Percentiles rank a stretch among this genome's conserved stretches.
Evolutionary conservation across 2,797 vertebrate genomes (phyloP).

Genomic region (Natrix natrix): DNA sequence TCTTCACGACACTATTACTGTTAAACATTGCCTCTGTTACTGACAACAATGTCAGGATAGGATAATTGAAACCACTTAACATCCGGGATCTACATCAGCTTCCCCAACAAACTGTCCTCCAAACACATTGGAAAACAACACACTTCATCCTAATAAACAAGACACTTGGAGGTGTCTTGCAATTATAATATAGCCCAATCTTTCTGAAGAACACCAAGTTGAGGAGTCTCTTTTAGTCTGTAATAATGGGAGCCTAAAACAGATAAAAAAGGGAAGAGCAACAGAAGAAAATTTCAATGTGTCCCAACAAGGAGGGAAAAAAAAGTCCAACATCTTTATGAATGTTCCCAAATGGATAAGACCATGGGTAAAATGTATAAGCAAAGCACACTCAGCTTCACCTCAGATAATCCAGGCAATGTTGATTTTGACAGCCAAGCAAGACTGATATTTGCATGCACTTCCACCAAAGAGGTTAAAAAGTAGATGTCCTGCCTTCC

Average conservation of each 20-base stretch:
- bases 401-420: background rate
- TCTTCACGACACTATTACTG: background rate
- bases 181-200: background rate
- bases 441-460: background rate
- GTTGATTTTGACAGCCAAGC: background rate
- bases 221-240: background rate
- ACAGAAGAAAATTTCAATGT: background rate
- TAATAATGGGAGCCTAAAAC: background rate
- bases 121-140: background rate
- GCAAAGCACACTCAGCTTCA: background rate
- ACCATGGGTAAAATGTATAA: background rate
- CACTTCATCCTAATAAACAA: too few relatives aligned
- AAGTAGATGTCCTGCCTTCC: background rate
- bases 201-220: background rate
- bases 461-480: conserved; percentile 18
- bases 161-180: background rate
- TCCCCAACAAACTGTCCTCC: background rate
- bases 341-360: background rate
- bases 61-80: background rate
- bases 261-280: background rate
- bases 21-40: background rate
- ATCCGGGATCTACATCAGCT: background rate
- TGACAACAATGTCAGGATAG: background rate
- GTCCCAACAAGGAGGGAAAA: background rate
- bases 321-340: background rate